Evolutionary conservation across 2,888 invertebrate species (phyloP).

Genomic region (Cepaea hortensis): DNA sequence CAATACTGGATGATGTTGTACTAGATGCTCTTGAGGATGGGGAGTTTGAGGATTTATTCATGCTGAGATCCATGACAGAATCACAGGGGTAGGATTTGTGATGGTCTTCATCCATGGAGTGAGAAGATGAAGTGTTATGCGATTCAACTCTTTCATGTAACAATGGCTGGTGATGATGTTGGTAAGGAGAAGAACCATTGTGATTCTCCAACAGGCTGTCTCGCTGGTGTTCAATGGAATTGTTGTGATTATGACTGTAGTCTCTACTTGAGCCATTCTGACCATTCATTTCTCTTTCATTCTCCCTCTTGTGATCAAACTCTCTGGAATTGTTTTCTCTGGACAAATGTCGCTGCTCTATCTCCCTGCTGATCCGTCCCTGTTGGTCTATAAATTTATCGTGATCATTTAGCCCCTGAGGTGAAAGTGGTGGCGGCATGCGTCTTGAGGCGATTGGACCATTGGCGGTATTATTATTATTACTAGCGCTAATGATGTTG

Average conservation of each 20-base stretch:
- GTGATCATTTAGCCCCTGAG: constrained; percentile 65
- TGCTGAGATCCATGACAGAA: constrained; percentile 68
- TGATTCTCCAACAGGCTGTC: constrained; percentile 4
- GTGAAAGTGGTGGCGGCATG: constrained; percentile 67
- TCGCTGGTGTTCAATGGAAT: constrained; percentile 15
- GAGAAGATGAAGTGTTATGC: constrained; percentile 47
- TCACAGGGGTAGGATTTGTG: constrained; percentile 52
- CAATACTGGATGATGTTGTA: constrained; percentile 52
- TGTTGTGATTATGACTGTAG: neutral
- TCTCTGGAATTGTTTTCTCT: constrained; percentile 10
- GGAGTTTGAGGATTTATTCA: constrained; percentile 60
- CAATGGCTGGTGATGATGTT: constrained; percentile 8
- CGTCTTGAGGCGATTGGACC: constrained; percentile 66
- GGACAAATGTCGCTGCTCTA: constrained; percentile 23
- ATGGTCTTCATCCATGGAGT: constrained; percentile 16
- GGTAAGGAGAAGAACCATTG: neutral
- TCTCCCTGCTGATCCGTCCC: constrained; percentile 9
- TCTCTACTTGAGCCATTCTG: constrained; percentile 21
- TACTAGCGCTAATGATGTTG: constrained; percentile 29
- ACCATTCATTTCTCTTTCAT: constrained; percentile 25
- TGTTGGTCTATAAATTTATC: constrained; percentile 54
- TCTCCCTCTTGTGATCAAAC: constrained; percentile 4
- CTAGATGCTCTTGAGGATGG: constrained; percentile 48
- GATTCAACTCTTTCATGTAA: constrained; percentile 41
- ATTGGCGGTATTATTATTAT: constrained; percentile 17